phyloP scores from a whole-genome alignment of 2,797 vertebrate species.

The Taeniopygia guttata region DNA sequence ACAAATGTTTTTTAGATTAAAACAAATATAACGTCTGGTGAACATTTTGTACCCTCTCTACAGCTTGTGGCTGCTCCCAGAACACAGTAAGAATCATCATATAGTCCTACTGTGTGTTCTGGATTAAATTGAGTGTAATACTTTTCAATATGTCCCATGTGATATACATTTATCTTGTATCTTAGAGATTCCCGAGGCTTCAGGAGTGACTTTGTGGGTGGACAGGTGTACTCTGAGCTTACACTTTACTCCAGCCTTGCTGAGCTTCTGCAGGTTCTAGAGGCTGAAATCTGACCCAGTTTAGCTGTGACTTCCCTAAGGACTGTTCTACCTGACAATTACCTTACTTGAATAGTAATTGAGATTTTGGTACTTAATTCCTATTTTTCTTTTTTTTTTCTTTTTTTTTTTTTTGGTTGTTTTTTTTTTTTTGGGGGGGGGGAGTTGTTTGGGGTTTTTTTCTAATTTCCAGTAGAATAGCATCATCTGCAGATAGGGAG shows the following conservation, averaged over 20 bases:
- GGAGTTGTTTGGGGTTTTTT: not conserved
- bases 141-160: conserved; percentile 60
- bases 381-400: not conserved
- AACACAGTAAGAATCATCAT: conserved; percentile 16
- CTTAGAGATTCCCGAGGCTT: conserved; percentile 30
- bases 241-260: conserved; percentile 1
- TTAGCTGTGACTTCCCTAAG: conserved; percentile 12
- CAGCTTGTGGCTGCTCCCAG: conserved; percentile 57
- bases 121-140: conserved; percentile 59
- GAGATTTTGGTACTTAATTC: conserved; percentile 15
- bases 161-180: conserved; percentile 66
- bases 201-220: conserved; percentile 1
- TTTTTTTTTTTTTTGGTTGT: not conserved
- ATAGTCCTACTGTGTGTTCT: conserved; percentile 21
- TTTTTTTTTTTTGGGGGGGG: too few relatives aligned
- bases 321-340: conserved; percentile 46
- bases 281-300: conserved; percentile 50
- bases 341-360: conserved; percentile 53
- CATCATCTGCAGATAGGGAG: conserved; percentile 10
- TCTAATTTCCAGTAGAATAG: conserved; percentile 9
- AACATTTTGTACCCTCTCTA: conserved; percentile 66
- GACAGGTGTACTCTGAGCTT: not conserved
- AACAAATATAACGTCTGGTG: conserved; percentile 68
- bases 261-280: conserved; percentile 19
- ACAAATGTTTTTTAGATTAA: conserved; percentile 63